A percentile compares a stretch with the other conserved stretches of the same genome.
Conservation (phyloP, 2,797 vertebrate genomes). For the Dendrocincla fuliginosa region DNA sequence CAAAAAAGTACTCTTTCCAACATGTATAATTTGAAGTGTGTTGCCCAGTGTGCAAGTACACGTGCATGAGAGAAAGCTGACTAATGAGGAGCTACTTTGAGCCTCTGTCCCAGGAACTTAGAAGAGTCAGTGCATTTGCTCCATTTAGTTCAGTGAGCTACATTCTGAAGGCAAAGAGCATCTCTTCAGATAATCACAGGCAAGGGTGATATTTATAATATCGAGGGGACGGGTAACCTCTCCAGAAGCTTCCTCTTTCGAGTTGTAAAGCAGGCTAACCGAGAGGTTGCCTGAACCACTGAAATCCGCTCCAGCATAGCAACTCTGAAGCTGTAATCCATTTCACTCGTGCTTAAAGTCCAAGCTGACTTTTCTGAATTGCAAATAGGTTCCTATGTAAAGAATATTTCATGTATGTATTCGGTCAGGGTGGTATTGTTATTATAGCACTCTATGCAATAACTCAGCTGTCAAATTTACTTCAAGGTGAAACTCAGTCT, state of each 20-base stretch:
- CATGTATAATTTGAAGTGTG: background rate
- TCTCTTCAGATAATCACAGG: background rate
- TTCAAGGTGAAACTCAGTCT: slow-evolving; percentile 42
- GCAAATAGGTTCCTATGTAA: slow-evolving; percentile 46
- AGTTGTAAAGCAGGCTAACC: background rate
- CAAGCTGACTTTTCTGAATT: slow-evolving; percentile 53
- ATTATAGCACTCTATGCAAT: slow-evolving; percentile 51
- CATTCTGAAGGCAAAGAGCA: slow-evolving; percentile 10
- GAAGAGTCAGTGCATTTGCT: background rate
- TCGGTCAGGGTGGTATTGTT: slow-evolving; percentile 44
- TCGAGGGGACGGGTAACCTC: background rate
- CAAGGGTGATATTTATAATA: background rate
- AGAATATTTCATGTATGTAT: slow-evolving; percentile 2
- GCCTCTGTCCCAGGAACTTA: background rate
- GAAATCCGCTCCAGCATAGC: background rate
- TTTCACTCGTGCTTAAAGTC: slow-evolving; percentile 11
- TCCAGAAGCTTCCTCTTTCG: background rate
- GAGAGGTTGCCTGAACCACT: background rate
- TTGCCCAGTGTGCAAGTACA: background rate
- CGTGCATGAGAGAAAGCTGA: background rate
- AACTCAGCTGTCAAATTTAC: slow-evolving; percentile 65
- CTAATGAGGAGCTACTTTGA: background rate
- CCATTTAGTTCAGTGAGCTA: background rate
- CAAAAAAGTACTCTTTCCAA: background rate
- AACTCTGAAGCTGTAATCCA: background rate